Conservation (phyloP, 2,888 invertebrate genomes). For the Bursaphelenchus okinawaensis region DNA sequence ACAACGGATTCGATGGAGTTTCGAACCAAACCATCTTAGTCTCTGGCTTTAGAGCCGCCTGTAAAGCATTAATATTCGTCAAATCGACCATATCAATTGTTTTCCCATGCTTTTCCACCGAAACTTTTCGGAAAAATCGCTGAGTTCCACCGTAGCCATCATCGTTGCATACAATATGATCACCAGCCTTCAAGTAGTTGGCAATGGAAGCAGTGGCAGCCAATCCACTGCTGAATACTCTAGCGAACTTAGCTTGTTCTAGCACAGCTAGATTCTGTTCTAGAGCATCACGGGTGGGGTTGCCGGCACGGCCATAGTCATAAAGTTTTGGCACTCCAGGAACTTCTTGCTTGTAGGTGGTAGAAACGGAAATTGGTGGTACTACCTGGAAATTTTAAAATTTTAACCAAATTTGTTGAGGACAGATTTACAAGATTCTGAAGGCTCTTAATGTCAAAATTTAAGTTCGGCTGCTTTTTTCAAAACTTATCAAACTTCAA, state of each 20-base stretch:
- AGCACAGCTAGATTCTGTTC: slow-evolving; percentile 83
- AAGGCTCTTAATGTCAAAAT: too few species aligned
- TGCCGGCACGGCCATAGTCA: slow-evolving; percentile 67
- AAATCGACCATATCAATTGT: slow-evolving; percentile 74
- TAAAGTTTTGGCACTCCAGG: slow-evolving; percentile 75
- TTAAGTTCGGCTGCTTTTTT: too few species aligned
- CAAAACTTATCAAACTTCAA: too few species aligned
- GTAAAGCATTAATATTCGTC: slow-evolving; percentile 67
- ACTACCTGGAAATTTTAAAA: slow-evolving; percentile 66
- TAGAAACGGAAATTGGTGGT: slow-evolving; percentile 80
- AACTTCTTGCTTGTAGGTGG: slow-evolving; percentile 82
- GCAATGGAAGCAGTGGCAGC: slow-evolving; percentile 73
- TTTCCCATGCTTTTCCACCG: slow-evolving; percentile 66
- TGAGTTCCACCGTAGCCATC: slow-evolving; percentile 80
- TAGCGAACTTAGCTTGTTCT: slow-evolving; percentile 78
- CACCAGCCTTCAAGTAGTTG: slow-evolving; percentile 74
- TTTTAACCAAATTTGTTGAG: too few species aligned
- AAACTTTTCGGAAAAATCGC: slow-evolving; percentile 64
- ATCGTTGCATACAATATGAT: slow-evolving; percentile 82
- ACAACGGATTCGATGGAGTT: slow-evolving; percentile 87
- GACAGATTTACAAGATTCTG: too few species aligned
- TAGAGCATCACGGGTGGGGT: slow-evolving; percentile 81
- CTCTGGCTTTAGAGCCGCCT: slow-evolving; percentile 70
- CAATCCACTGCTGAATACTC: slow-evolving; percentile 79
- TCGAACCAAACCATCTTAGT: slow-evolving; percentile 94